A percentile compares a stretch with the other conserved stretches of the same genome.
Evolutionary conservation across 2,113 vertebrate genomes (phyloP).

Genomic region (Copsychus sechellarum): DNA sequence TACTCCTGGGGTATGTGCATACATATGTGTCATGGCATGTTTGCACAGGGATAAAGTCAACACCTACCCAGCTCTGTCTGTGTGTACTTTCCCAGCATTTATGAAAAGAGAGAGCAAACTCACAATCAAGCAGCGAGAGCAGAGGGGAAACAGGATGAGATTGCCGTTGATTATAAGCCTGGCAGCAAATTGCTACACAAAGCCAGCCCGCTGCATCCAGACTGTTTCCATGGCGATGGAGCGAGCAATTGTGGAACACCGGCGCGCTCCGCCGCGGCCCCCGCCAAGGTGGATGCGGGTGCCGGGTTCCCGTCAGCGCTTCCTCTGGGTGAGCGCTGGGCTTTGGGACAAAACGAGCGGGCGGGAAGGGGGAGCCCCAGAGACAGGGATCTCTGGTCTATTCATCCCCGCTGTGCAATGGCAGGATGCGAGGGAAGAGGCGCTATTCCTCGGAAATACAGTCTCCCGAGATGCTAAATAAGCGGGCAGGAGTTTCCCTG

Average conservation of each 20-base stretch:
- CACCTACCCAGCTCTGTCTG: not conserved
- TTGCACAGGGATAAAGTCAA: not conserved
- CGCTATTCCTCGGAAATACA: constrained; percentile 64
- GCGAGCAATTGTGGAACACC: constrained; percentile 87
- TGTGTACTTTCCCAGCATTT: constrained; percentile 9
- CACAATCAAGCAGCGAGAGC: constrained; percentile 42
- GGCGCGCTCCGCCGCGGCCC: constrained; percentile 63
- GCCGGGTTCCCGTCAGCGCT: constrained; percentile 56
- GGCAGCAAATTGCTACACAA: constrained; percentile 86
- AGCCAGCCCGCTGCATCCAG: constrained; percentile 88
- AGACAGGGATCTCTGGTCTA: not conserved
- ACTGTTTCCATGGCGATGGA: constrained; percentile 97
- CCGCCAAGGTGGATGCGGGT: constrained; percentile 79
- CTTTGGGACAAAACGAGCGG: not conserved
- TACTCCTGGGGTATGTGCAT: too few species aligned
- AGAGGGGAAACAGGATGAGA: constrained; percentile 46
- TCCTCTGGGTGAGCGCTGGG: constrained; percentile 13
- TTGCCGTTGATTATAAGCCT: constrained; percentile 78
- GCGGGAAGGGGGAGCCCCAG: not conserved
- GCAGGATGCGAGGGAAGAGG: constrained; percentile 41
- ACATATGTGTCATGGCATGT: fast-evolving
- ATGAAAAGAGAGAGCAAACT: constrained; percentile 60
- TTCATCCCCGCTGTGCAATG: not conserved
- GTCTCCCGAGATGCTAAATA: constrained; percentile 75
- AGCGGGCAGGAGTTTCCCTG: constrained; percentile 81